phyloP scores from a whole-genome alignment of 2,888 invertebrate species.

The Caenorhabditis drosophilae region DNA sequence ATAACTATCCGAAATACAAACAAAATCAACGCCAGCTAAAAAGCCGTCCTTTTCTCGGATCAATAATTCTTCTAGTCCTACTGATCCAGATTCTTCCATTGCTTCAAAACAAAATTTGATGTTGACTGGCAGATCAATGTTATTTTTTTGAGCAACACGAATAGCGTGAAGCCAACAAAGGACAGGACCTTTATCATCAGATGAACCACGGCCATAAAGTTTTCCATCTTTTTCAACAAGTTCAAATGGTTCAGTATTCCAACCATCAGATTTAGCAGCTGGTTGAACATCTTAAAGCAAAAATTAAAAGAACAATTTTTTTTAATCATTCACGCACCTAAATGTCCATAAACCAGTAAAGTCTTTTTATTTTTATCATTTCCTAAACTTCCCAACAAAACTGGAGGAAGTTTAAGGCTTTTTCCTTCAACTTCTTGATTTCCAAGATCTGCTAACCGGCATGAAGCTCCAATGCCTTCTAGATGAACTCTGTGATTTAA shows the following conservation, averaged over 20 bases:
- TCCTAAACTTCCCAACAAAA: slow-evolving; percentile 72
- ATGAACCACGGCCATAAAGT: slow-evolving; percentile 87
- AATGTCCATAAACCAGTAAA: slow-evolving; percentile 90
- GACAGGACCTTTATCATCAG: slow-evolving; percentile 83
- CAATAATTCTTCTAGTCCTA: slow-evolving; percentile 88
- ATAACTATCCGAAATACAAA: slow-evolving; percentile 97
- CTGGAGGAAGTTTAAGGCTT: slow-evolving; percentile 57
- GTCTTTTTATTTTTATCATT: slow-evolving; percentile 87
- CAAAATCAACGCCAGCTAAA: slow-evolving; percentile 80
- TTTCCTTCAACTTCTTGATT: slow-evolving; percentile 46
- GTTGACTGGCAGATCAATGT: slow-evolving; percentile 76
- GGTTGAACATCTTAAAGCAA: slow-evolving; percentile 50
- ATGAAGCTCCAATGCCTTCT: slow-evolving; percentile 36
- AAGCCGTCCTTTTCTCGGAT: slow-evolving; percentile 71
- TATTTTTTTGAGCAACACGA: slow-evolving; percentile 82
- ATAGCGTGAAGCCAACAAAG: slow-evolving; percentile 93
- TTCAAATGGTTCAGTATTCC: slow-evolving; percentile 92
- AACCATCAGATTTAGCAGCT: slow-evolving; percentile 75
- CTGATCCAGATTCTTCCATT: slow-evolving; percentile 97
- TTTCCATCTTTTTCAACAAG: slow-evolving; percentile 85
- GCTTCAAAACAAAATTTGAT: slow-evolving; percentile 82
- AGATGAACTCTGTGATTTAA: slow-evolving; percentile 20
- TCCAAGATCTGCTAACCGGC: slow-evolving; percentile 46
- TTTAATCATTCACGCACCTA: slow-evolving; percentile 81
- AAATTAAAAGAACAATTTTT: slow-evolving; percentile 69